Conservation (phyloP, 2,113 vertebrate species). For the Cranoglanis bouderius region DNA sequence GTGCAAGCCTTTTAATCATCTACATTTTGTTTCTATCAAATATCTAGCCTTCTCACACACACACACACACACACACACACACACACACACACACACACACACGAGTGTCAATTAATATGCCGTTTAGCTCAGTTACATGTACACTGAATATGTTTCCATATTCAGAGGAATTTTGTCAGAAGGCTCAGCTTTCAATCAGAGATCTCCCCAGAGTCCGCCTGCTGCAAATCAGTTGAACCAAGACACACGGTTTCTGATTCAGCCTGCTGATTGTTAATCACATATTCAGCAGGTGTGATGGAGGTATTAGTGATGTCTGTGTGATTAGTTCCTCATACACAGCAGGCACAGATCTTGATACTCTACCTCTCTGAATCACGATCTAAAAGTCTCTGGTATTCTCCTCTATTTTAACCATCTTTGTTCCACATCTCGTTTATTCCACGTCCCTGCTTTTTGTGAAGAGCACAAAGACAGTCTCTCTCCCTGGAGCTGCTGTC, state of each 20-base stretch:
- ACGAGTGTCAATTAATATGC: not conserved
- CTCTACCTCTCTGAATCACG: not conserved
- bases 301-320: constrained; percentile 31
- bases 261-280: constrained; percentile 39
- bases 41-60: not conserved
- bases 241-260: constrained; percentile 27
- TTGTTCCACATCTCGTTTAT: not conserved
- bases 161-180: constrained; percentile 20
- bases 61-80: no score
- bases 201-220: constrained; percentile 9
- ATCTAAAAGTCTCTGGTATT: not conserved
- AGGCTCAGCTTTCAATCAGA: constrained; percentile 18
- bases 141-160: constrained; percentile 9
- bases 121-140: not conserved
- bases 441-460: not conserved
- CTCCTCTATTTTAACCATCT: not conserved
- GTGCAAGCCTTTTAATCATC: not conserved
- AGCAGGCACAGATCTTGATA: constrained; percentile 8
- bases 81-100: no score
- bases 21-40: not conserved
- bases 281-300: constrained; percentile 41
- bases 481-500: not conserved
- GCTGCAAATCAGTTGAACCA: constrained; percentile 29
- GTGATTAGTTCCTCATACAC: constrained; percentile 35
- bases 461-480: constrained; percentile 18